Evolutionary conservation across 2,797 vertebrate genomes (phyloP), one percentile per base, ranked within the genome.

Genomic region (Hephaestus fuliginosus): DNA sequence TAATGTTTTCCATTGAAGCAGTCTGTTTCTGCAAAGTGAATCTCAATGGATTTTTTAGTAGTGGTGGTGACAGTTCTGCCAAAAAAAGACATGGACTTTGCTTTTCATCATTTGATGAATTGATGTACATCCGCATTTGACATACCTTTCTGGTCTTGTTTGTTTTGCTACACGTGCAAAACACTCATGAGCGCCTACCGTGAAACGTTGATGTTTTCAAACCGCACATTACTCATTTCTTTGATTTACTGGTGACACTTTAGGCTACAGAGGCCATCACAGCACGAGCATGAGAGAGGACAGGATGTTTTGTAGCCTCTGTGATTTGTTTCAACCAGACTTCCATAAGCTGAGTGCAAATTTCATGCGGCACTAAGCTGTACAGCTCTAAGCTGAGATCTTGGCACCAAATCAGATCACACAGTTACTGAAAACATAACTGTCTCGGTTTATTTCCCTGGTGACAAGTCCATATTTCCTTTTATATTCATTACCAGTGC

Each of bases 391-490:
- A 86, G 73, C 84, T 70, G 65, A 86, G 77, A 85, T 82, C 77
- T 80, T 90, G 91, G 88, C 87, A 20, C 11, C 4, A 39, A 82
- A 68, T 86, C 85, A 57, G 65, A 81, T 88, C 63, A 20, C 63
- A 71, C 67, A 81, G 86, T 76, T 46, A 80, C 49, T 79, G 57
- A 84, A 87, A 91, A 73, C 82, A 89, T 44, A 71, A 82, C 66
- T 52, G 58, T 69, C 83, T 80, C 13, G 1, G 36, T 81, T 85
- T 13, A 61, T 83, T 85, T 80, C 80, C 82, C 22, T 25, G 2
- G 68, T n/a, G 76, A 83, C 74, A 41, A 76, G 71, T 76, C 73
- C 75, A 48, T 63, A 70, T 77, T 82, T 81, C 60, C 74, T 80
- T 63, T 74, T 53, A 33, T 58, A 67, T 78, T 69, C 18, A 84